Conservation (phyloP, 2,797 vertebrate species). For the Sebastes umbrosus region DNA sequence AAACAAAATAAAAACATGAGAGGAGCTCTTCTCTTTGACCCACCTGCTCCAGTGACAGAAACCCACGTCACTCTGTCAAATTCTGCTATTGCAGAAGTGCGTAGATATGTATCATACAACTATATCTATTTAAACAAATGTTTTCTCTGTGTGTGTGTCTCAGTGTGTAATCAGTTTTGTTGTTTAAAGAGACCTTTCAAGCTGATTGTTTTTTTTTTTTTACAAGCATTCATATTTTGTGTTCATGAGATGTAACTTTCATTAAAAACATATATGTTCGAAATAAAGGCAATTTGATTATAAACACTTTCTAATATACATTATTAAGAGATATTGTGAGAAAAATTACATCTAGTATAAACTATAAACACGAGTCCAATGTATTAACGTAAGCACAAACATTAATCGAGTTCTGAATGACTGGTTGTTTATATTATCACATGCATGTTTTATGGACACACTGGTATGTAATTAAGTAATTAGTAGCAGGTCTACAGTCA, state of each 20-base stretch:
- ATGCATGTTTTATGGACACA: too few relatives aligned
- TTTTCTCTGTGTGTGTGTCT: background rate
- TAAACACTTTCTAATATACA: background rate
- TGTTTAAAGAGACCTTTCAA: background rate
- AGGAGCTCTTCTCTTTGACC: constrained; percentile 4
- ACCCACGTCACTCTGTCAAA: constrained; percentile 11
- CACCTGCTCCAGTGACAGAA: constrained; percentile 7
- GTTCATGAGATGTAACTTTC: background rate
- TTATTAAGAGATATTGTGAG: background rate
- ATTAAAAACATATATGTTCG: background rate
- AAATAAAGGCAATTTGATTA: background rate
- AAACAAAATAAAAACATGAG: background rate
- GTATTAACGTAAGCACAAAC: background rate
- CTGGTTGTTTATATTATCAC: background rate
- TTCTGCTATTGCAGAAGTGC: constrained; percentile 55
- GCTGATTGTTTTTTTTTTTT: background rate
- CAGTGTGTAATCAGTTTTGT: background rate
- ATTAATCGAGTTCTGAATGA: background rate
- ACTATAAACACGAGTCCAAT: background rate
- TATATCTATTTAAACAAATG: background rate
- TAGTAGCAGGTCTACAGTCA: too few relatives aligned
- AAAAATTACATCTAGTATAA: background rate
- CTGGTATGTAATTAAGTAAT: too few relatives aligned
- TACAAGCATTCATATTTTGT: background rate
- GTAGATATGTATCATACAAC: constrained; percentile 67